Evolutionary conservation across 64 coral and sea anemone genomes (phyloP).

Genomic region (Stichodactyla mertensii): DNA sequence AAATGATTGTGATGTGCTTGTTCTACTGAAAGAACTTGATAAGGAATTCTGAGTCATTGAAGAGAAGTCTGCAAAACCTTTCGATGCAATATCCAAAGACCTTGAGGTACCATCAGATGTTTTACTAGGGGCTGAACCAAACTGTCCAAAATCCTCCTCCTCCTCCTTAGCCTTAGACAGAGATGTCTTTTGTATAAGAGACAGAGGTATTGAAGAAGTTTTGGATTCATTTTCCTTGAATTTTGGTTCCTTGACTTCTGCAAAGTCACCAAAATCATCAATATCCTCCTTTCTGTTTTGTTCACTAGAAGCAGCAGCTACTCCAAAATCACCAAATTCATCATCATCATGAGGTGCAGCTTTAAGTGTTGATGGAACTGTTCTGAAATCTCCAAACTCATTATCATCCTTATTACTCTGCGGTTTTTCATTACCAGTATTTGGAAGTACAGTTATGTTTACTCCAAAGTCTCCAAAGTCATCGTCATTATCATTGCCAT

Average conservation of each 20-base stretch:
- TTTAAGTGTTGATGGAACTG: not conserved
- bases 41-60: not conserved
- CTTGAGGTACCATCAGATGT: not conserved
- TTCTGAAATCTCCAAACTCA: constrained; percentile 5
- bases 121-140: constrained; percentile 12
- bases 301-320: not conserved
- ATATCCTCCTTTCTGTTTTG: not conserved
- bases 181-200: not conserved
- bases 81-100: not conserved
- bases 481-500: not conserved
- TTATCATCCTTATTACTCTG: constrained; percentile 13
- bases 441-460: too few relatives aligned
- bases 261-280: constrained; percentile 33
- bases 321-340: constrained; percentile 34
- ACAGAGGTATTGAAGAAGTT: not conserved
- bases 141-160: constrained; percentile 36
- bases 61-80: constrained; percentile 24
- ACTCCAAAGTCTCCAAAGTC: too few relatives aligned
- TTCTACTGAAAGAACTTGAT: not conserved
- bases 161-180: not conserved
- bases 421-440: too few relatives aligned
- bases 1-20: not conserved
- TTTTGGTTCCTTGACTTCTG: not conserved
- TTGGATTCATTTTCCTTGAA: not conserved
- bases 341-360: not conserved